Evolutionary conservation across 1,140 invertebrate genomes (phyloP), one percentile per base, ranked within the genome.

Genomic region (Orius insidiosus): DNA sequence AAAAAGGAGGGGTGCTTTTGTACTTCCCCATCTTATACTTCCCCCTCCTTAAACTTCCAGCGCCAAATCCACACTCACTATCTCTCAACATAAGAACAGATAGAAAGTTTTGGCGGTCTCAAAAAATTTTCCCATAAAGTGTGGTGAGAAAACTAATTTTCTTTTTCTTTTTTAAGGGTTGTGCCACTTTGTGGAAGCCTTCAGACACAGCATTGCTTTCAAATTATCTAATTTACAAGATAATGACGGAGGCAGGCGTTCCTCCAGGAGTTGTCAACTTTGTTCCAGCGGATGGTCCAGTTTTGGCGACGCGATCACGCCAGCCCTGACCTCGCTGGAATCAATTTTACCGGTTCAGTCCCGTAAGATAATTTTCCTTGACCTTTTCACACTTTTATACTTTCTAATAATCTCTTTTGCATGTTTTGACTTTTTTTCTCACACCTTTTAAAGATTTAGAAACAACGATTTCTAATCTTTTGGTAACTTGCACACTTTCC

Each of bases 341-440:
- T 99, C 51, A 98, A 98, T 64, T 99, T 99, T 61, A 99, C 95
- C 24, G 94, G 74, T 54, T 97, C 92, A 55, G 89, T 96, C 16
- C 83, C 82, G 71, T 86, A 69, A 71, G 71, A 65, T 43, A 11
- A 18, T 41, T 18, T 10, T 46, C 33, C 11, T 39, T n/a, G 7
- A 24, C 24, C 24, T 7, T 4, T 24, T 24, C 24, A 4, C 24
- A 24, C 10, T n/a, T n/a, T n/a, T n/a, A n/a, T n/a, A n/a, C n/a
- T n/a, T 24, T 24, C 24, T 24, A 24, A 24, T 7, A 24, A n/a
- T n/a, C n/a, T 24, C 24, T 24, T 24, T 24, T 24, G 24, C 24
- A 24, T 24, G 24, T 24, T 24, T 24, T 24, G 24, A 24, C 24
- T 24, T 24, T 24, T n/a, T 24, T 24, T 24, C 24, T 24, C 24